Evolutionary conservation across 1,140 invertebrate species (phyloP).

Genomic region (Panagrolaimus sp.): DNA sequence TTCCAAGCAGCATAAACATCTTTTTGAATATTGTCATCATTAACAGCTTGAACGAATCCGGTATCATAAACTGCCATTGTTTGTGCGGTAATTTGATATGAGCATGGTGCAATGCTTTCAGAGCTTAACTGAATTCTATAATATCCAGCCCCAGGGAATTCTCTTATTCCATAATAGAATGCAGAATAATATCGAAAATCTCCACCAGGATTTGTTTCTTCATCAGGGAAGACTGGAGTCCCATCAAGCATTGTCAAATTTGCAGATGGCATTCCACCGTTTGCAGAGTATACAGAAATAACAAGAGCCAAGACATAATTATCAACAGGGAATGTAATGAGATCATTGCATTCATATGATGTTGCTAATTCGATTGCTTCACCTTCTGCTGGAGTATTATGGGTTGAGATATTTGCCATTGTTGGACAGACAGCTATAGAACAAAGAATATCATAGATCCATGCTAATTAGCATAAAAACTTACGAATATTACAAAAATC

Average conservation of each 20-base stretch:
- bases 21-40: conserved; percentile 1
- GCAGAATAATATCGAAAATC: not conserved
- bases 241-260: not conserved
- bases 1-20: not conserved
- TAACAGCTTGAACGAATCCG: not conserved
- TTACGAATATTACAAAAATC: conserved; percentile 8
- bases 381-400: not conserved
- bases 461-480: not conserved
- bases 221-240: not conserved
- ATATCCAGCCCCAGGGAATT: not conserved
- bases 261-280: not conserved
- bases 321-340: not conserved
- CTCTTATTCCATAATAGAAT: not conserved
- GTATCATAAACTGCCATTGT: not conserved
- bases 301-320: not conserved
- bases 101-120: not conserved
- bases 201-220: not conserved
- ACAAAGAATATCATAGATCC: too few relatives aligned
- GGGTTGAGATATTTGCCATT: not conserved
- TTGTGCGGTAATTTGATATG: not conserved
- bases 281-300: not conserved
- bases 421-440: not conserved
- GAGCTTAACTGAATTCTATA: not conserved
- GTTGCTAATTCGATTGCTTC: not conserved
- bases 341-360: conserved; percentile 1